A percentile compares a stretch with the other conserved stretches of the same genome.
phyloP scores from a whole-genome alignment of 2,113 vertebrate species.

The Austrofundulus limnaeus region DNA sequence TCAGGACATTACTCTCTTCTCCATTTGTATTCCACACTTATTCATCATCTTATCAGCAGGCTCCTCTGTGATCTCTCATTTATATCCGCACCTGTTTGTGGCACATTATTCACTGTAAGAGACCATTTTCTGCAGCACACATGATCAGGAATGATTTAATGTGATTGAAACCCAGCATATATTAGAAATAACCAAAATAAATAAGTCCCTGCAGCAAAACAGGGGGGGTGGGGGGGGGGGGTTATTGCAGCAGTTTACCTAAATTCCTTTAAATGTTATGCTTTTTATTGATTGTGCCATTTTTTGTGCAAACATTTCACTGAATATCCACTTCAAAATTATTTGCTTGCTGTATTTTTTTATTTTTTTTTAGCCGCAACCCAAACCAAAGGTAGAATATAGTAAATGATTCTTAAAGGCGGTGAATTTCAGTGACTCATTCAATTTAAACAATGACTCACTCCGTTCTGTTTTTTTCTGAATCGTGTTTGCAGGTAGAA shows the following conservation, averaged over 20 bases:
- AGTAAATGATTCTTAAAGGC: neutral
- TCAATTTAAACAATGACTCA: neutral
- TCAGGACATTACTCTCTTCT: conserved; percentile 12
- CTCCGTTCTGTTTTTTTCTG: neutral
- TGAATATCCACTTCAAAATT: conserved; percentile 11
- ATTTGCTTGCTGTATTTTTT: conserved; percentile 13
- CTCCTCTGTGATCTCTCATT: conserved; percentile 19
- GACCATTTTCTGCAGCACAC: conserved; percentile 1
- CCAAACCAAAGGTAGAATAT: neutral
- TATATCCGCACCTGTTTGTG: conserved; percentile 10
- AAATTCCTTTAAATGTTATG: conserved; percentile 57
- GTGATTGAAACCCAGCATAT: conserved; percentile 18
- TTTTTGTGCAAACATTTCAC: conserved; percentile 31
- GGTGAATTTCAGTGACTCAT: neutral
- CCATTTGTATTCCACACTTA: conserved; percentile 21
- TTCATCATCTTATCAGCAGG: conserved; percentile 18
- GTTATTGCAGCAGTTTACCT: conserved; percentile 32
- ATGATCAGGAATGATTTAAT: conserved; percentile 5
- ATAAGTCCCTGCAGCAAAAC: neutral
- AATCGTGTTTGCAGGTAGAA: neutral
- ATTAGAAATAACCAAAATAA: conserved; percentile 24
- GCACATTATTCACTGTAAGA: neutral
- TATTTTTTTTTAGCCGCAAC: conserved; percentile 10
- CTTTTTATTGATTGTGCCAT: conserved; percentile 44
- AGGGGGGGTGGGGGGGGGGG: neutral